phyloP scores from a whole-genome alignment of 53 echinoderm and acorn worm genomes.

The Zoroaster sp. region DNA sequence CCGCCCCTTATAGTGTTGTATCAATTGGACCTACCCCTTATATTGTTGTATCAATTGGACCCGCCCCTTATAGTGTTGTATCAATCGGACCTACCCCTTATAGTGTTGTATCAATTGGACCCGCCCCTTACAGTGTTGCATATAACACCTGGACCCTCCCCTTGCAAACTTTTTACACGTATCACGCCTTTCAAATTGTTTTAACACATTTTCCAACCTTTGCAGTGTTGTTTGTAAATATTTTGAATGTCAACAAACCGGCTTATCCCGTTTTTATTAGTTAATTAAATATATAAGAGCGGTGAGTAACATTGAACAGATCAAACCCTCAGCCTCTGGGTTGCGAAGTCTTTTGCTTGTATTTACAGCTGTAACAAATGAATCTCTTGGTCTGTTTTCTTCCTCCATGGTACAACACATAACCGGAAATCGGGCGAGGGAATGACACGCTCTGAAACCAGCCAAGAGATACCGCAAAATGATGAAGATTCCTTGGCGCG shows the following conservation, averaged over 20 bases:
- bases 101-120: too few relatives aligned
- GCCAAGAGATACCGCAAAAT: neutral
- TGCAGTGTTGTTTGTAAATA: too few relatives aligned
- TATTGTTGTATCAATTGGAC: too few relatives aligned
- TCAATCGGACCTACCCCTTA: too few relatives aligned
- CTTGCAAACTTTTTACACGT: too few relatives aligned
- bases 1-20: too few relatives aligned
- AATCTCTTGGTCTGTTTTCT: neutral
- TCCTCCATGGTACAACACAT: constrained; percentile 17
- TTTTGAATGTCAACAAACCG: neutral
- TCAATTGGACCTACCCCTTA: too few relatives aligned
- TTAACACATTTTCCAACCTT: too few relatives aligned
- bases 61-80: too few relatives aligned
- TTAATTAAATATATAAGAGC: neutral
- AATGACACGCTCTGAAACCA: constrained; percentile 28
- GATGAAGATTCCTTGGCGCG: neutral
- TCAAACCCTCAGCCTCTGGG: neutral
- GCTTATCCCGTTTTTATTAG: neutral
- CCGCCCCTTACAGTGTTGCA: too few relatives aligned
- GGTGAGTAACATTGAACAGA: neutral
- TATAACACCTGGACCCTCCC: too few relatives aligned
- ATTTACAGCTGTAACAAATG: constrained; percentile 25
- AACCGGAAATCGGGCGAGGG: constrained; percentile 16
- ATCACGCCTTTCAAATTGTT: too few relatives aligned
- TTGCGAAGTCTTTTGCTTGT: neutral